phyloP scores from a whole-genome alignment of 2,113 vertebrate genomes.

The Phylloscopus trochilus region DNA sequence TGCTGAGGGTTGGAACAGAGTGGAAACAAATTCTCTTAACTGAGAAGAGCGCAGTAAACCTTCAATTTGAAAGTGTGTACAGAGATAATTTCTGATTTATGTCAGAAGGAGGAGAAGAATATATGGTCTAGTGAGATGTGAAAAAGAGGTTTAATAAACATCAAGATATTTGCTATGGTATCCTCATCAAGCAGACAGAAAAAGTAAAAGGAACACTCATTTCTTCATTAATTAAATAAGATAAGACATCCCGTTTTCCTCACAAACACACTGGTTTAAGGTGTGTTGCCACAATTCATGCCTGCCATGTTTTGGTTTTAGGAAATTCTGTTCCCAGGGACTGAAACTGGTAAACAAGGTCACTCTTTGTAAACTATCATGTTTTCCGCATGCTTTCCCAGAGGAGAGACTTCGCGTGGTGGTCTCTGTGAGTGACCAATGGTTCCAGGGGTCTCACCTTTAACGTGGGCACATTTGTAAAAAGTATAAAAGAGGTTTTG shows the following conservation, averaged over 20 bases:
- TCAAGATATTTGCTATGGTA: background rate
- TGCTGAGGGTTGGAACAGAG: background rate
- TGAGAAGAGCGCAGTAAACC: background rate
- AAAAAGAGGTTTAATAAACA: background rate
- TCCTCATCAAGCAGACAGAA: background rate
- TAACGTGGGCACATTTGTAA: no score
- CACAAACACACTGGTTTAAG: background rate
- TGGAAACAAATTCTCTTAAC: background rate
- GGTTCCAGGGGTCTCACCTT: no score
- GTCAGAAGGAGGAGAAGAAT: background rate
- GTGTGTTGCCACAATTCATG: no score
- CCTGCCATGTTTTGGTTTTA: no score
- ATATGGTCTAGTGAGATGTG: background rate
- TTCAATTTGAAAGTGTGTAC: background rate
- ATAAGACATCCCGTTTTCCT: background rate
- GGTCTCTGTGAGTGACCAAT: no score
- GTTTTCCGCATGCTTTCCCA: no score
- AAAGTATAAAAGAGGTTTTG: no score
- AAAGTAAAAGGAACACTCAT: background rate
- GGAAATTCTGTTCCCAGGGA: no score
- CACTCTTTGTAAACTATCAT: no score
- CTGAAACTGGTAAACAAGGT: no score
- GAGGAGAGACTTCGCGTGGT: no score
- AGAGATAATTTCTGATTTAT: background rate
- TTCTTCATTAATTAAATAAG: background rate